Evolutionary conservation across 35 echinoderm and acorn worm genomes (phyloP), one percentile per base, ranked within the genome.

Genomic region (Lytechinus variegatus): DNA sequence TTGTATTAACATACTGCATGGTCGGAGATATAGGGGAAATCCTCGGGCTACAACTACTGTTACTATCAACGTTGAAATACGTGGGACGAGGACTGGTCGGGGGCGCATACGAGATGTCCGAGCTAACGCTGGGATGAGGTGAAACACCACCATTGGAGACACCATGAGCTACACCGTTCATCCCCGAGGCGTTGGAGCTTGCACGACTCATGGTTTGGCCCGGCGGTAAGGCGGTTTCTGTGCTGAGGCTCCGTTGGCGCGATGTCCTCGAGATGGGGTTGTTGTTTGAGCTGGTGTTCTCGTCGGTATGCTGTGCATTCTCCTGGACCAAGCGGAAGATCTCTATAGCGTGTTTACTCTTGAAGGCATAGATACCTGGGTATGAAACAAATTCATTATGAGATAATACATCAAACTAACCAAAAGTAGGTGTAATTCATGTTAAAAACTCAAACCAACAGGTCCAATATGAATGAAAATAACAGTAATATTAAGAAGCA

Each of bases 351-450:
- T 97, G 66, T 28, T 98, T 99, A 86, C 98, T 97, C 94, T 99
- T 99, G 92, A 99, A 99, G 27, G 98, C 98, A 71, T 99, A 99
- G 61, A 99, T 97, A 51, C 98, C 98, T 99, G 87, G 5, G 95
- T n/a, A 87, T 14, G 29, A 10, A 87, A 87, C 6, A 87, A 7
- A 56, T 28, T 28, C 19, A 95, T 44, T 44, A 44, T 44, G 33
- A 44, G 33, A 44, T 44, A 1, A n/a, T n/a, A n/a, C n/a, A 44
- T 44, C 33, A 44, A 44, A 44, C 33, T 44, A 44, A 44, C 33
- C 33, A 44, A 44, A 44, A 44, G 33, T 44, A 44, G 2, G 33
- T 44, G 33, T 44, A 44, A 44, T 44, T 44, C 33, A 44, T 2
- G 33, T 44, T 44, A 44, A 44, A 44, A 44, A 44, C 33, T 44